Conservation (phyloP, 92 coral and sea anemone genomes). For the Phenganax subtilis region DNA sequence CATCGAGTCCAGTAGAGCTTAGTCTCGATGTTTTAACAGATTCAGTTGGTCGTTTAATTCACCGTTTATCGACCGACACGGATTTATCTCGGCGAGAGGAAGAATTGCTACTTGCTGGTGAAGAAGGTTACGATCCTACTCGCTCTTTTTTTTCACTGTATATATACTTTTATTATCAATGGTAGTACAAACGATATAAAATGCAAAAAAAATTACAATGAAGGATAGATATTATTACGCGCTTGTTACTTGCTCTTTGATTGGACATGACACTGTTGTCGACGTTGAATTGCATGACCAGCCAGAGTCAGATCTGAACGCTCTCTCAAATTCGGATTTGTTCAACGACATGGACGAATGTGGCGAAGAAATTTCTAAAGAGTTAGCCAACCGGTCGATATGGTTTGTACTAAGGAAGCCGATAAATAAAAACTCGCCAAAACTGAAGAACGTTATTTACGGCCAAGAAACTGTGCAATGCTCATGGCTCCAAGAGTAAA, state of each 20-base stretch:
- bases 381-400: too few relatives aligned
- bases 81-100: background rate
- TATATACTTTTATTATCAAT: too few relatives aligned
- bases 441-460: slow-evolving; percentile 41
- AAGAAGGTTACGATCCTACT: background rate
- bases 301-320: too few relatives aligned
- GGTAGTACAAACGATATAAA: too few relatives aligned
- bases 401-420: slow-evolving; percentile 36
- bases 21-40: background rate
- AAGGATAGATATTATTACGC: too few relatives aligned
- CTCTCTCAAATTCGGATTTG: too few relatives aligned
- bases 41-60: background rate
- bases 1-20: slow-evolving; percentile 1
- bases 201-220: too few relatives aligned
- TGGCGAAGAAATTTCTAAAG: too few relatives aligned
- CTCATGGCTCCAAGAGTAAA: slow-evolving; percentile 47
- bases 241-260: too few relatives aligned
- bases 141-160: too few relatives aligned
- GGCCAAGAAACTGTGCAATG: slow-evolving; percentile 44
- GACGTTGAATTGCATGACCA: background rate
- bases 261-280: background rate
- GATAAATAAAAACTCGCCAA: slow-evolving; percentile 36
- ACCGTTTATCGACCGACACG: background rate
- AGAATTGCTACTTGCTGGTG: background rate
- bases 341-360: too few relatives aligned